Evolutionary conservation across 2,888 invertebrate species (phyloP).

Genomic region (Ennomos fuscantarius): DNA sequence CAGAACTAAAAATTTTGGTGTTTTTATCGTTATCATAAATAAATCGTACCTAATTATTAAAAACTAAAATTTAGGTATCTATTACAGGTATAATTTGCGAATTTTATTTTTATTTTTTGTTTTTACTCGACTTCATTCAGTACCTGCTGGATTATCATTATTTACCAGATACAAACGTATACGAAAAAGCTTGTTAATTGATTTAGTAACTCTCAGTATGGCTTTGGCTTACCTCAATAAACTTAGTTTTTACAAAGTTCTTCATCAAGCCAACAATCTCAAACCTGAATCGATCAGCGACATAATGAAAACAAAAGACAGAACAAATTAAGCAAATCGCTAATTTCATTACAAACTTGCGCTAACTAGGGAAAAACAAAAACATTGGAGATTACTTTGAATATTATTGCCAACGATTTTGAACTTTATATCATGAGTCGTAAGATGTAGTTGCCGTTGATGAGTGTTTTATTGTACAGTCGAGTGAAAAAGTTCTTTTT

Average conservation of each 20-base stretch:
- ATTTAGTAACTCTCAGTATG: not conserved
- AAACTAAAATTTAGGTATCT: too few species aligned
- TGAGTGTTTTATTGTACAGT: conserved; percentile 11
- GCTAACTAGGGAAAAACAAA: conserved; percentile 35
- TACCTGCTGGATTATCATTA: too few species aligned
- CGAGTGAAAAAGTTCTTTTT: conserved; percentile 23
- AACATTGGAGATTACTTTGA: conserved; percentile 11
- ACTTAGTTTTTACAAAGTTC: conserved; percentile 21
- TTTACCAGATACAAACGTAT: too few species aligned
- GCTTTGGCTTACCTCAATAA: not conserved
- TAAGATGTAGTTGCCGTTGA: conserved; percentile 3
- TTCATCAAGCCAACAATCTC: conserved; percentile 7
- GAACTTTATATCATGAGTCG: conserved; percentile 2
- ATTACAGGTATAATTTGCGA: too few species aligned
- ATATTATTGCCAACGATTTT: conserved; percentile 4
- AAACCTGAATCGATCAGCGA: conserved; percentile 23
- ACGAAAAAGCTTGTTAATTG: not conserved
- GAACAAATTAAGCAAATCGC: conserved; percentile 32
- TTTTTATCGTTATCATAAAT: too few species aligned
- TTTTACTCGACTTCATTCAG: too few species aligned
- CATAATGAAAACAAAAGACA: conserved; percentile 38
- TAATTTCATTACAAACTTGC: conserved; percentile 39
- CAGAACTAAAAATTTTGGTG: too few species aligned
- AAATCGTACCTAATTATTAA: too few species aligned
- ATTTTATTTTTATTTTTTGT: too few species aligned